A percentile compares a stretch with the other conserved stretches of the same genome.
phyloP scores from a whole-genome alignment of 2,113 vertebrate species.

The Sula dactylatra region DNA sequence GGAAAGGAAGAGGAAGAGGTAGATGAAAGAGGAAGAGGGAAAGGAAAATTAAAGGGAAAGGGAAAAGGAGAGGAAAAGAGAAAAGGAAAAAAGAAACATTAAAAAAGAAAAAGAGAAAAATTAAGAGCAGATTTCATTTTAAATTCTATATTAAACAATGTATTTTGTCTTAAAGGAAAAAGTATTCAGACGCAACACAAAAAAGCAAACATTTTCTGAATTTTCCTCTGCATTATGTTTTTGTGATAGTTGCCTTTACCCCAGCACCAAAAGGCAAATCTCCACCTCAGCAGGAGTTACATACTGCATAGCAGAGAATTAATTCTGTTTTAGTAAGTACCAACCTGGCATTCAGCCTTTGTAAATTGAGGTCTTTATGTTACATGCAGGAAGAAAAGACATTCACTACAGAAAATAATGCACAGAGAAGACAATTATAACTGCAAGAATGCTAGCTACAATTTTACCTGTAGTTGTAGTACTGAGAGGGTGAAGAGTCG shows the following conservation, averaged over 20 bases:
- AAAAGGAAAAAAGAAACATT: neutral
- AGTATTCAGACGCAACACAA: neutral
- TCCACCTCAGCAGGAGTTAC: neutral
- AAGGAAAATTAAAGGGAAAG: rapidly evolving
- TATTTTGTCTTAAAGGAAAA: neutral
- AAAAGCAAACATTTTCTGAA: neutral
- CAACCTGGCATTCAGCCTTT: neutral
- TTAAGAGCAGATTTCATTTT: neutral
- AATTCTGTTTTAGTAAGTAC: neutral
- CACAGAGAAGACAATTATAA: neutral
- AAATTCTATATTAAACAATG: neutral
- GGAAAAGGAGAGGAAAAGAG: too few relatives aligned
- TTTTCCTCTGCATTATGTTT: neutral
- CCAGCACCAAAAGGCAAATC: neutral
- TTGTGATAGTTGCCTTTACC: neutral
- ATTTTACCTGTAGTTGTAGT: neutral
- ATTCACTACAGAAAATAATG: neutral
- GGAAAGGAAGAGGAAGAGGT: too few relatives aligned
- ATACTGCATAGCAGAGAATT: neutral
- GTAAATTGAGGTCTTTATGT: neutral
- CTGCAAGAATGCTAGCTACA: neutral
- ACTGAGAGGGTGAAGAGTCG: neutral
- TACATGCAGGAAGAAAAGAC: neutral
- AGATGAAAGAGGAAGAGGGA: neutral
- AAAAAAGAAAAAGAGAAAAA: too few relatives aligned